A percentile compares a stretch with the other conserved stretches of the same genome.
These are phyloP conservation scores for Oreotrochilus melanogaster DNA, from an alignment of 2,113 vertebrate genomes.

Conservation along the genomic window DNA sequence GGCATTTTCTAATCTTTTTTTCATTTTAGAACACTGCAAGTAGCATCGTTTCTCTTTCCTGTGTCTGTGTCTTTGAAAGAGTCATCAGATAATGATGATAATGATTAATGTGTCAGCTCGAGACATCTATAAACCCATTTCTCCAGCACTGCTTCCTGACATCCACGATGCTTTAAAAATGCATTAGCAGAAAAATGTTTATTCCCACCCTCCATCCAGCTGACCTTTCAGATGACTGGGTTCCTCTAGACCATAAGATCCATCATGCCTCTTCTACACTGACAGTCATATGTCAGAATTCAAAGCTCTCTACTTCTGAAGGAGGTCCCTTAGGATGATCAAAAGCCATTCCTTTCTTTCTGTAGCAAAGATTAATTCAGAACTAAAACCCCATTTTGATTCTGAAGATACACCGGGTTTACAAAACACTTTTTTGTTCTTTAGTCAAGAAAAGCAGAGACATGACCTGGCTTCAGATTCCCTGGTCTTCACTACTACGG, in stretches of 20 bases:
- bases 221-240: conserved; percentile 8
- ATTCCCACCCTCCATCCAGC: background rate
- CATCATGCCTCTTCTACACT: background rate
- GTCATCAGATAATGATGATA: background rate
- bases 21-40: background rate
- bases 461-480: background rate
- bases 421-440: background rate
- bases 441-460: background rate
- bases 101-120: background rate
- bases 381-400: background rate
- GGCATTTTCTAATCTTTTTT: background rate
- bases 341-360: conserved; percentile 3
- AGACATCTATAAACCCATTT: background rate
- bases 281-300: conserved; percentile 9
- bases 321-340: conserved; percentile 20
- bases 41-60: background rate
- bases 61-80: background rate
- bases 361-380: background rate
- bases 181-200: background rate
- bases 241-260: background rate
- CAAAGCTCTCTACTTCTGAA: conserved; percentile 26
- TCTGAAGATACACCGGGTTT: background rate
- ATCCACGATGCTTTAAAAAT: background rate
- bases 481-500: background rate
- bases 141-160: background rate